Base-by-base conservation (phyloP, 2,113 vertebrate genomes). In the Prinia subflava region DNA sequence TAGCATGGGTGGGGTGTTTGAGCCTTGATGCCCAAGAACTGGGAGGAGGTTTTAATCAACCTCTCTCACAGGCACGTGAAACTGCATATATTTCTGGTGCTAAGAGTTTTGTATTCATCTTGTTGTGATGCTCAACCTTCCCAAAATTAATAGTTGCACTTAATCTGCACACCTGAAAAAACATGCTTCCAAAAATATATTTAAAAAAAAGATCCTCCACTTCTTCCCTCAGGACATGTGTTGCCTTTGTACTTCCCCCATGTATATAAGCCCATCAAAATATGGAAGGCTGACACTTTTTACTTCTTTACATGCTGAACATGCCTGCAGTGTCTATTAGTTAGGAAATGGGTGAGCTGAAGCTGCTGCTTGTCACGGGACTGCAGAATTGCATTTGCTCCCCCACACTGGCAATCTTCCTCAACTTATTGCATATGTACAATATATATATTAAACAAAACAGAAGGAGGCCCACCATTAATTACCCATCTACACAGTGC, bases 401-500 rank as follows among this genome's bases (percentile, higher is more conserved):
- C 27, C 47, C 47, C 24, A 15, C 33, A 42, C 1, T 12, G 3
- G 76, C 83, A 35, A 14, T 49, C 56, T 56, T 74, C 79, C 68
- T 62, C 64, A 27, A 70, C 39, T 62, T 57, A 77, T 33, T 93
- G 79, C 63, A 37, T 63, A 78, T 17, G 47, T 83, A 86, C 64
- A 81, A 89, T 52, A 81, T 78, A 86, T 63, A 90, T 68, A 81
- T 80, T 88, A 95, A 83, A 68, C 67, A 83, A 95, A 92, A 90
- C 50, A 88, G 83, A 80, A 80, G 55, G 90, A 93, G 86, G 85
- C 60, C 79, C 71, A 47, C 55, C 71, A 78, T 81, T 92, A 93
- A 94, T 93, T 96, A 97, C 80, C 78, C 80, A 77, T 94, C 83
- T 67, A 86, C 44, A 93, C 46, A 92, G 77, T 47, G 56, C 63